A percentile compares a stretch with the other conserved stretches of the same genome.
Evolutionary conservation across 2,797 vertebrate species (phyloP).

Genomic region (Glyptemys insculpta): DNA sequence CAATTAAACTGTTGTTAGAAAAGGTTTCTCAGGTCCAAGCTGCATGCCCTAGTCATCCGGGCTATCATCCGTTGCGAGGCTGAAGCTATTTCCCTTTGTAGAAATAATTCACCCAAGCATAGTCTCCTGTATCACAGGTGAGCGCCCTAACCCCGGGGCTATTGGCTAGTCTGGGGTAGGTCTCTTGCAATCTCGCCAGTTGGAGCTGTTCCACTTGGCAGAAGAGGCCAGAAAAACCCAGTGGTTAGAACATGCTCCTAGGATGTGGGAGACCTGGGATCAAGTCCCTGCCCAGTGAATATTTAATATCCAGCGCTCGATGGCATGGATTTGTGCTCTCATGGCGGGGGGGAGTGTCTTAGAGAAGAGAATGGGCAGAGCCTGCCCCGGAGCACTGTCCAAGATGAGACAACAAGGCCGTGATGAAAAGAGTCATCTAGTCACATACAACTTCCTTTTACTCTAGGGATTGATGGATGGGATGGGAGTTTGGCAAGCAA

Average conservation of each 20-base stretch:
- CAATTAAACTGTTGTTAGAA: neutral
- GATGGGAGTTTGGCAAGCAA: neutral
- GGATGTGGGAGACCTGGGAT: neutral
- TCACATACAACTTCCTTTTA: neutral
- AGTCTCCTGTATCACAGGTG: neutral
- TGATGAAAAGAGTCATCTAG: neutral
- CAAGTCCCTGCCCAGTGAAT: neutral
- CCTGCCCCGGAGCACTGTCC: fast-evolving
- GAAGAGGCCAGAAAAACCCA: neutral
- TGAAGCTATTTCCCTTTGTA: neutral
- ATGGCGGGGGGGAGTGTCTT: neutral
- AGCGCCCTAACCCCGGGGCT: neutral
- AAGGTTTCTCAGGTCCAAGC: neutral
- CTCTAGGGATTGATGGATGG: neutral
- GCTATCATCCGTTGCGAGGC: neutral
- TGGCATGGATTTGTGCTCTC: neutral
- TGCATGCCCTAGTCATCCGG: neutral
- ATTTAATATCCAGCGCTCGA: neutral
- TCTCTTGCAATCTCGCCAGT: fast-evolving
- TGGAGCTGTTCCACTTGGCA: neutral
- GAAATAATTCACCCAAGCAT: neutral
- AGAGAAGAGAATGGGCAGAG: neutral
- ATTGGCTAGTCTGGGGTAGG: neutral
- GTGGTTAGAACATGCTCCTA: neutral
- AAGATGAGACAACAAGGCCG: fast-evolving